Conservation (phyloP, 2,113 vertebrate genomes). For the Cochlearius cochlearius region DNA sequence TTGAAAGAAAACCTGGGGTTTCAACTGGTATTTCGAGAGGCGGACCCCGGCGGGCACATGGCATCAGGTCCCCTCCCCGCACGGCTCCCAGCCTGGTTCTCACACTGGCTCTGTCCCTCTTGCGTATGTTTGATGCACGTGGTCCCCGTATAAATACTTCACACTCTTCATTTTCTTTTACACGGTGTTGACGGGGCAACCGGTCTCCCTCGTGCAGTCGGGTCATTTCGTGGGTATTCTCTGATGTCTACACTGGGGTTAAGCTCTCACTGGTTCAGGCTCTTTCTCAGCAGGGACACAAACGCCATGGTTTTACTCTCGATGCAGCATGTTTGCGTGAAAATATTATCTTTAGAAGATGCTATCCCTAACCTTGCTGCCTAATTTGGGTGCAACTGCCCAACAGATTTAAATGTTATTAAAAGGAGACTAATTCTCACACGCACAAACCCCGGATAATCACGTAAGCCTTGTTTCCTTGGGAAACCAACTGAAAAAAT, state of each 20-base stretch:
- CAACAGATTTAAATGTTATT: background rate
- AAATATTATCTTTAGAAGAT: background rate
- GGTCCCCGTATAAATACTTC: background rate
- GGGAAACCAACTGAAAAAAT: background rate
- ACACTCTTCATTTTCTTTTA: background rate
- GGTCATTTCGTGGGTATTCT: background rate
- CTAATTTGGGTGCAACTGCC: background rate
- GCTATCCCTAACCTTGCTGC: background rate
- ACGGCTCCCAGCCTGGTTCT: background rate
- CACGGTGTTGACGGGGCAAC: background rate
- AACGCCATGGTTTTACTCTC: background rate
- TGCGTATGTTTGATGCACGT: background rate
- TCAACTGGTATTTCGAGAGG: background rate
- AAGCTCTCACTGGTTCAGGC: background rate
- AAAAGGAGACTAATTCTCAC: background rate
- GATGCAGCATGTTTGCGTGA: background rate
- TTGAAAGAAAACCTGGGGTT: background rate
- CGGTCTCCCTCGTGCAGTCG: background rate
- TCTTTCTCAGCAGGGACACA: background rate
- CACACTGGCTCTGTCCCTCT: background rate
- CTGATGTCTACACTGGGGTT: background rate
- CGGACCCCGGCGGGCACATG: background rate
- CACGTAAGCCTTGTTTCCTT: constrained; percentile 8
- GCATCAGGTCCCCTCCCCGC: background rate
- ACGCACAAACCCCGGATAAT: background rate